Evolutionary conservation across 2,888 invertebrate genomes (phyloP).

Genomic region (Drosophila anomalata): DNA sequence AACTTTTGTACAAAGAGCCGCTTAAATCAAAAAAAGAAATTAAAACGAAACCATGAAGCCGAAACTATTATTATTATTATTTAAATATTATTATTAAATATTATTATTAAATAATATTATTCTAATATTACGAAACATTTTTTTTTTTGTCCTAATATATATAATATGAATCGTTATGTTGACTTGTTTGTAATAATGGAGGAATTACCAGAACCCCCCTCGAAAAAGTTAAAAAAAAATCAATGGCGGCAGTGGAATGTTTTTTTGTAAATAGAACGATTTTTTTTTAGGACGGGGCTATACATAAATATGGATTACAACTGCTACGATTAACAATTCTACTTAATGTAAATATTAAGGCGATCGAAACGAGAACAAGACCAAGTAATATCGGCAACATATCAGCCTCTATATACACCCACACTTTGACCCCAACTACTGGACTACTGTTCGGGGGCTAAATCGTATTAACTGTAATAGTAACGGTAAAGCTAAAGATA

Average conservation of each 20-base stretch:
- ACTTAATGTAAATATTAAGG: constrained; percentile 82
- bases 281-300: constrained; percentile 2
- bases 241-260: background rate
- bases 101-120: constrained; percentile 24
- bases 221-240: background rate
- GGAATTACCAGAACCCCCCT: background rate
- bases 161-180: constrained; percentile 79
- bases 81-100: constrained; percentile 22
- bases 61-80: constrained; percentile 44
- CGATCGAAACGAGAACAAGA: constrained; percentile 50
- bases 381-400: constrained; percentile 74
- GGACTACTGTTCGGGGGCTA: constrained; percentile 22
- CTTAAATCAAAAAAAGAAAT: constrained; percentile 16
- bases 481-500: constrained; percentile 19
- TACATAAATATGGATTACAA: constrained; percentile 20
- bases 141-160: constrained; percentile 59
- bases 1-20: constrained; percentile 37
- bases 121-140: constrained; percentile 32
- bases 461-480: constrained; percentile 35
- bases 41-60: constrained; percentile 1
- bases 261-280: constrained; percentile 57
- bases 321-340: constrained; percentile 63
- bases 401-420: constrained; percentile 63
- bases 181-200: constrained; percentile 81
- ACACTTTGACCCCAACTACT: constrained; percentile 19